These are phyloP conservation scores for Malacoctenus gilli DNA, from an alignment of 2,797 vertebrate genomes.

Conservation along the genomic window DNA sequence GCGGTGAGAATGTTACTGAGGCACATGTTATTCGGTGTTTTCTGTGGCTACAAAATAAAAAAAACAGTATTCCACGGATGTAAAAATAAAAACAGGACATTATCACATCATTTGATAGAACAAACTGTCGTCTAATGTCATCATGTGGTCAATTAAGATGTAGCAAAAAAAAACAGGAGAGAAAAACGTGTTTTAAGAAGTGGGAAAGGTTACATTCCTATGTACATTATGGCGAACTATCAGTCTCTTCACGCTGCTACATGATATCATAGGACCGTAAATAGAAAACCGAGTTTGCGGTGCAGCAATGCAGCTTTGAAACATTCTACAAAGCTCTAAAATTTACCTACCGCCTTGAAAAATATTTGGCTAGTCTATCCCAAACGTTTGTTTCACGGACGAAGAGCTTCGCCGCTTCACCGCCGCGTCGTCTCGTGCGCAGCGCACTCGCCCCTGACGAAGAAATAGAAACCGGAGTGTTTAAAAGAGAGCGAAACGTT, in stretches of 20 bases:
- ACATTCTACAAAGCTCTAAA: slow-evolving; percentile 21
- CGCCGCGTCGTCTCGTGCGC: no score
- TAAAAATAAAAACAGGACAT: slow-evolving; percentile 43
- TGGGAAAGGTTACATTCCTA: slow-evolving; percentile 56
- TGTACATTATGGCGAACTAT: slow-evolving; percentile 47
- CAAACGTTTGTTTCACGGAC: slow-evolving; percentile 43
- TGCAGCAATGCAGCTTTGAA: slow-evolving; percentile 22
- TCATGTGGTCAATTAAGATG: slow-evolving; percentile 15
- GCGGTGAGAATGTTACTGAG: slow-evolving; percentile 65
- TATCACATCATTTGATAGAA: no score
- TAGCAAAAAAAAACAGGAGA: slow-evolving; percentile 41
- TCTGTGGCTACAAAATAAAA: slow-evolving; percentile 40
- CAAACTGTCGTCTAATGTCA: slow-evolving; percentile 22
- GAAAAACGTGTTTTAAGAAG: slow-evolving; percentile 34
- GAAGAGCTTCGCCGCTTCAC: no score
- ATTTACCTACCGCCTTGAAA: slow-evolving; percentile 18
- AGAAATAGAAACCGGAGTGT: slow-evolving; percentile 47
- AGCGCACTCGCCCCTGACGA: no score
- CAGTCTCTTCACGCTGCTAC: slow-evolving; percentile 20
- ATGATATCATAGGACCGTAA: slow-evolving; percentile 15
- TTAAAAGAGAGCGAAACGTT: slow-evolving; percentile 37
- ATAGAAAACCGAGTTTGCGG: slow-evolving; percentile 12
- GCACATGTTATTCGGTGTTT: slow-evolving; percentile 67
- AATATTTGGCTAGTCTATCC: slow-evolving; percentile 39
- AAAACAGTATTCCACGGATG: slow-evolving; percentile 26